Base-by-base conservation (phyloP, 2,113 vertebrate genomes). In the Rhinolophus sinicus region DNA sequence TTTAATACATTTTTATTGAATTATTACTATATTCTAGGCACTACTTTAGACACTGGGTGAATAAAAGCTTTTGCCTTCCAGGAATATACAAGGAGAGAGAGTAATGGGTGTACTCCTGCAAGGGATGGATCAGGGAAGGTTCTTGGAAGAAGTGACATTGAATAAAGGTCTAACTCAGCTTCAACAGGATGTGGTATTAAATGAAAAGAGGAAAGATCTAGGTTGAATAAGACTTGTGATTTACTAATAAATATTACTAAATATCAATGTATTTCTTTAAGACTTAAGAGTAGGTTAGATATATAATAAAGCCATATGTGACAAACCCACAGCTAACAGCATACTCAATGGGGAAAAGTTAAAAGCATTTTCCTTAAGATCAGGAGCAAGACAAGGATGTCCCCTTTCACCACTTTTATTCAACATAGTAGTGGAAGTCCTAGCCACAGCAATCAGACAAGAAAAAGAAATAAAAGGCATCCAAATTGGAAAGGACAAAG, bases 51-150 rank as follows among this genome's bases (percentile, higher is more conserved):
- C 33, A 38, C 10, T 35, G 30, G 18, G 62, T 77, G 30, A 76
- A 88, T 77, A 44, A 86, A 88, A 81, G n/a, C 15, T 75, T 97
- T 81, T 89, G 26, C 26, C 16, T 64, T 92, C n/a, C 14, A 69
- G 33, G 30, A 81, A 5, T 24, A 16, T 38, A 14, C 19, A 70
- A 78, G 13, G 15, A 58, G 6, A 52, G 78, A 78, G 26, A 56
- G 38, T 65, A 67, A 44, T 54, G 65, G 81, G 12, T 38, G 7
- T 67, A 26, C 33, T 84, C 56, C 21, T 50, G 52, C 26, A 80
- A 8, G 18, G 14, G 26, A 5, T 72, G 14, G 19, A 54, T 52
- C 70, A n/a, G 28, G 44, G 50, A 65, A 33, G 40, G 0, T 14
- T 88, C 76, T 54, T 44, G 7, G 76, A 90, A 28, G 54, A 90